phyloP scores from a whole-genome alignment of 1,140 invertebrate species.

The Bombus waltoni region DNA sequence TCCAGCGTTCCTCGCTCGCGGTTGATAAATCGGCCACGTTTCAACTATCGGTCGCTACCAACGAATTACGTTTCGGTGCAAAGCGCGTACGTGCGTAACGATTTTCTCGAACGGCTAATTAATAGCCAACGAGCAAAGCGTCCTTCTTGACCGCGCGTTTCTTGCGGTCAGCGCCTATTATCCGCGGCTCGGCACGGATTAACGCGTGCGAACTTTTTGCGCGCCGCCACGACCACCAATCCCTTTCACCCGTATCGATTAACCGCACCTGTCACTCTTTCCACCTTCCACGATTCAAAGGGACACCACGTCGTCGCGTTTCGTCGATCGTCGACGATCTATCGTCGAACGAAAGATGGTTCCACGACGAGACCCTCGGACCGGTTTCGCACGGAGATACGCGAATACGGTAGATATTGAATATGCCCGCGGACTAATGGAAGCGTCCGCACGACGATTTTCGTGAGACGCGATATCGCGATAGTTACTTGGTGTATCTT shows the following conservation, averaged over 20 bases:
- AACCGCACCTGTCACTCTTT: slow-evolving; percentile 41
- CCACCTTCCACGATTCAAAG: slow-evolving; percentile 31
- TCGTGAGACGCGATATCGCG: no score
- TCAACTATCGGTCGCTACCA: not conserved
- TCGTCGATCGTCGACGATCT: not conserved
- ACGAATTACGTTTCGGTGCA: slow-evolving; percentile 30
- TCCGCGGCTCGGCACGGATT: slow-evolving; percentile 51
- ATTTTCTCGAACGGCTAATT: slow-evolving; percentile 59
- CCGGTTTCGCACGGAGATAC: no score
- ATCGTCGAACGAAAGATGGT: not conserved
- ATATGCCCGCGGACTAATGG: no score
- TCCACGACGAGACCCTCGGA: not conserved
- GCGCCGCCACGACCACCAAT: slow-evolving; percentile 4
- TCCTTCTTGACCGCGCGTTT: slow-evolving; percentile 28
- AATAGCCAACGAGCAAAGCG: slow-evolving; percentile 43
- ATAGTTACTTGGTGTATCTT: no score
- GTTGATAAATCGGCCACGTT: slow-evolving; percentile 11
- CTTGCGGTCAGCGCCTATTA: slow-evolving; percentile 47
- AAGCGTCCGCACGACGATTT: no score
- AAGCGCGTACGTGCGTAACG: slow-evolving; percentile 23
- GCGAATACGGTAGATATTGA: no score
- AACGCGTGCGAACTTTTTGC: slow-evolving; percentile 55
- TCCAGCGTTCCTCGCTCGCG: not conserved
- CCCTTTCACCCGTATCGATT: slow-evolving; percentile 60
- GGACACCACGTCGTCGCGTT: not conserved